Base-by-base conservation (phyloP, 2,888 invertebrate species). In the Macrosiphum euphorbiae region DNA sequence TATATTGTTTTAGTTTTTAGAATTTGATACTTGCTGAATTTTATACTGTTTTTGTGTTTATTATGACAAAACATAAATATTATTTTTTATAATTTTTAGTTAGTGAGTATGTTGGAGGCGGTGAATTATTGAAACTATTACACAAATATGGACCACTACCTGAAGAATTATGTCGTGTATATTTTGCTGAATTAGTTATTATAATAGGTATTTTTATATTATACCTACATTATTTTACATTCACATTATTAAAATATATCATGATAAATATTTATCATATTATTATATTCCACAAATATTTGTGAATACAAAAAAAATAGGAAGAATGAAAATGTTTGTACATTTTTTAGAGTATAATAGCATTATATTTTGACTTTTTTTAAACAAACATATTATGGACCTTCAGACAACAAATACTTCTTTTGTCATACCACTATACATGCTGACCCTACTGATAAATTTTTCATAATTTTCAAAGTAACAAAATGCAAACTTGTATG, bases 101-200 rank as follows among this genome's bases (percentile, higher is more conserved):
- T 96, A 98, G 97, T 96, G 98, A 98, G 96, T 98, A 97, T 96
- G 97, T 98, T 95, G 97, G 97, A 92, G 97, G 98, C 95, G 99
- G 99, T 87, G 99, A 99, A 96, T 96, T 98, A 95, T 97, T 97
- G 95, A 96, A 97, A 92, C 96, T 99, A 94, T 97, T 98, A 95
- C 97, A 97, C 94, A 97, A 97, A 95, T 97, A 97, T 96, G 97
- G 97, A 92, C 96, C 96, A 95, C 97, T 99, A 95, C 97, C 98
- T 20, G 97, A 98, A 96, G 97, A 97, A 94, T 96, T 99, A 91
- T 98, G 98, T 94, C 97, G 97, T 95, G 96, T 99, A 94, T 98
- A 98, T 96, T 96, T 98, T 52, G 98, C 98, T 44, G 98, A 99
- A 96, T 97, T 99, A 95, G 98, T 98, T 94, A 96, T 98, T 95